Conservation (phyloP, 64 coral and sea anemone genomes). For the Actinia equina region DNA sequence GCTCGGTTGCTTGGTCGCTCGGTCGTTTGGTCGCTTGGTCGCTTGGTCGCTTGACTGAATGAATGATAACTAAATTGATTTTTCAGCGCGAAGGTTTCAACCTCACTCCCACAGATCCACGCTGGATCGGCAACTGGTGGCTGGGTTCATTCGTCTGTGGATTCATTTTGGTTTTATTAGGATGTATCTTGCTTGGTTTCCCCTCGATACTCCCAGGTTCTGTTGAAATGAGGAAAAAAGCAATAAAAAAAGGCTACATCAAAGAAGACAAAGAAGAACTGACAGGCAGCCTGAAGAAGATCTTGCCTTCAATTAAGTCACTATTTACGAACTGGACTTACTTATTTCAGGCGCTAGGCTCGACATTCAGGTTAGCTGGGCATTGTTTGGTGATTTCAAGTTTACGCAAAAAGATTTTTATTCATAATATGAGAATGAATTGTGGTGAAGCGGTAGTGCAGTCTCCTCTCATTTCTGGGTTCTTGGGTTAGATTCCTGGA, state of each 20-base stretch:
- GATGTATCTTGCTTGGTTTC: constrained; percentile 54
- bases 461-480: too few relatives aligned
- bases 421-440: too few relatives aligned
- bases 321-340: constrained; percentile 75
- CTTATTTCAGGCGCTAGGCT: constrained; percentile 69
- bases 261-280: constrained; percentile 48
- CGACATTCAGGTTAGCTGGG: neutral
- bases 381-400: too few relatives aligned
- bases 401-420: too few relatives aligned
- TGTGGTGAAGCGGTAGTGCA: too few relatives aligned
- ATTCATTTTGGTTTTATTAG: constrained; percentile 19
- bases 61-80: neutral
- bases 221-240: constrained; percentile 46
- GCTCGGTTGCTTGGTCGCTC: too few relatives aligned
- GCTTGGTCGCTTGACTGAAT: too few relatives aligned
- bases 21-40: too few relatives aligned
- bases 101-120: constrained; percentile 40
- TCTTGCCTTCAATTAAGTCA: constrained; percentile 53
- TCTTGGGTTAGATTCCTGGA: too few relatives aligned
- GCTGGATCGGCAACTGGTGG: constrained; percentile 98
- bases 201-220: constrained; percentile 66
- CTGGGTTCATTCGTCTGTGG: constrained; percentile 49
- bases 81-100: constrained; percentile 46
- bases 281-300: constrained; percentile 41
- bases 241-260: constrained; percentile 60